phyloP scores from a whole-genome alignment of 1,140 invertebrate species.

The Diachasma alloeum region DNA sequence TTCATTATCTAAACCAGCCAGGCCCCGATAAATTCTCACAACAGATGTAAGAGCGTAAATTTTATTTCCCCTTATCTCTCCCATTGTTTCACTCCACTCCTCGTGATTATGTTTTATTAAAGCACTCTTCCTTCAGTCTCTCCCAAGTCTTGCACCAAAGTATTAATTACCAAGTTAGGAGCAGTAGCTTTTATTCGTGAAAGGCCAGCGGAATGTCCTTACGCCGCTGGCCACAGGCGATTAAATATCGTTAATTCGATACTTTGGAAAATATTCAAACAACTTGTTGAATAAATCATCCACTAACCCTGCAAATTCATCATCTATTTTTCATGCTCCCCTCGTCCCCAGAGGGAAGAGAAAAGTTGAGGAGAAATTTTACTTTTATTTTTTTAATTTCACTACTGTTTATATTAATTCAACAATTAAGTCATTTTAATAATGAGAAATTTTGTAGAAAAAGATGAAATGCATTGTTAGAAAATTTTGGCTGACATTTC shows the following conservation, averaged over 20 bases:
- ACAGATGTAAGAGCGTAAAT: not conserved
- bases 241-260: slow-evolving; percentile 25
- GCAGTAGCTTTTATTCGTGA: slow-evolving; percentile 24
- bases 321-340: no score
- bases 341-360: no score
- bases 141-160: slow-evolving; percentile 11
- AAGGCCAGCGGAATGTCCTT: slow-evolving; percentile 1
- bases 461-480: no score
- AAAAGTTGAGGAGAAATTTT: no score
- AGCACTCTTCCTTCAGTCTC: not conserved
- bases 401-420: no score
- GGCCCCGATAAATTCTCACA: not conserved
- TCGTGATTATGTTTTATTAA: not conserved
- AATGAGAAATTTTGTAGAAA: no score
- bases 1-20: no score
- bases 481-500: no score
- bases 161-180: slow-evolving; percentile 37
- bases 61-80: not conserved
- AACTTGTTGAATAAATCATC: slow-evolving; percentile 2
- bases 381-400: no score
- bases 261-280: slow-evolving; percentile 2
- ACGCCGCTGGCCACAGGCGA: slow-evolving; percentile 11
- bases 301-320: no score
- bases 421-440: no score
- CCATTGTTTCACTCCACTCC: not conserved